A percentile compares a stretch with the other conserved stretches of the same genome.
Conservation (phyloP, 2,888 invertebrate species). For the Yponomeuta plumbellus region DNA sequence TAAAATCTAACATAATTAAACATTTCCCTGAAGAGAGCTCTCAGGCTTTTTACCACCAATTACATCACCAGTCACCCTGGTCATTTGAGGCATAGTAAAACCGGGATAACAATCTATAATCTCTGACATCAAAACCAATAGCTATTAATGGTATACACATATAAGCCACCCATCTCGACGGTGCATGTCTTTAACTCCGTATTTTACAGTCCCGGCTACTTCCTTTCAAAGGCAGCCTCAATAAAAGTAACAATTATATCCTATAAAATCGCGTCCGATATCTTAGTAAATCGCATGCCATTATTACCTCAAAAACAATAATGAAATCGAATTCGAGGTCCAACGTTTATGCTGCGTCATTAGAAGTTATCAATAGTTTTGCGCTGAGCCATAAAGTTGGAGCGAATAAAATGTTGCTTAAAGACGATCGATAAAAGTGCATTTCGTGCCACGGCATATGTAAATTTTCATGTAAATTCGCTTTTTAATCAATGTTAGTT, state of each 20-base stretch:
- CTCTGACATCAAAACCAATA: slow-evolving; percentile 51
- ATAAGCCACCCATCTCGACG: slow-evolving; percentile 54
- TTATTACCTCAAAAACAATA: slow-evolving; percentile 6
- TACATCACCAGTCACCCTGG: slow-evolving; percentile 1
- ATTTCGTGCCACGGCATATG: slow-evolving; percentile 68
- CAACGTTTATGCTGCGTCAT: background rate
- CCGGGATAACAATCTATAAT: slow-evolving; percentile 24
- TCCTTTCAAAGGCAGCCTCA: slow-evolving; percentile 37
- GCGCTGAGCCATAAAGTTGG: background rate
- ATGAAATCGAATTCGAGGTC: background rate
- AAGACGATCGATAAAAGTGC: slow-evolving; percentile 59
- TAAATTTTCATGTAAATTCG: slow-evolving; percentile 66
- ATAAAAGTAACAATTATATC: slow-evolving; percentile 67
- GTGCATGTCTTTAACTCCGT: slow-evolving; percentile 38
- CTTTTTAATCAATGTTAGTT: slow-evolving; percentile 67
- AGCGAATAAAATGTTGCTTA: slow-evolving; percentile 25
- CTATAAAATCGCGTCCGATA: slow-evolving; percentile 53
- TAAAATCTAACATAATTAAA: background rate
- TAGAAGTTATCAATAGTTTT: slow-evolving; percentile 6
- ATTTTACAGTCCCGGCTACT: slow-evolving; percentile 37
- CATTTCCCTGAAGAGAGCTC: background rate
- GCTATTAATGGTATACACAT: slow-evolving; percentile 43
- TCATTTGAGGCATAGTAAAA: slow-evolving; percentile 13
- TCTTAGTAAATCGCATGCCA: slow-evolving; percentile 18
- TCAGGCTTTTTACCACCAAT: background rate